Evolutionary conservation across 2,888 invertebrate species (phyloP), one percentile per base, ranked within the genome.

Genomic region (Actias luna): DNA sequence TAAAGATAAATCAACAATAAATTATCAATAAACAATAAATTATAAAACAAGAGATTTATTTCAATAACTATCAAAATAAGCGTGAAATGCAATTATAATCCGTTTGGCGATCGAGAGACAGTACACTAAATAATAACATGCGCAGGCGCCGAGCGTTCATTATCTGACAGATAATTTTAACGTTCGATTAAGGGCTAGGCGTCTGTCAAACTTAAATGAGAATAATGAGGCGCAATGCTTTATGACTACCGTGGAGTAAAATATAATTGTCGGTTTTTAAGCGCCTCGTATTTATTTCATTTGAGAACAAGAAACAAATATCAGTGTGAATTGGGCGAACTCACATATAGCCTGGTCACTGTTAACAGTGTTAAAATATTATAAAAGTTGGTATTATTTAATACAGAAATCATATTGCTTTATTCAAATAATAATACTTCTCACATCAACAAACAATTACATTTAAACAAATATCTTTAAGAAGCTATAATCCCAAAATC

Each of bases 61-160:
- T 84, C 87, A 89, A 91, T 89, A 85, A 84, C 77, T 75, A 72
- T 75, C 71, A 85, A 25, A 87, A 89, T 88, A 84, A 88, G 87
- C 90, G 89, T 91, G 90, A 89, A 90, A 90, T 88, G 88, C 88
- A 90, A 91, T 91, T 91, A 91, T 81, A 84, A 87, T 82, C 79
- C 82, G 79, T 86, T 85, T 83, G 83, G 82, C 80, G 77, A 81
- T 82, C 70, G 73, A 78, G 72, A 77, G 73, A 73, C 72, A 73
- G 77, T 78, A 77, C 76, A 76, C 78, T 89, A 87, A 88, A 89
- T 84, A 88, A 89, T 84, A 85, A 87, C 80, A 71, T 75, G 69
- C 74, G 66, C 70, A 70, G 76, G 75, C 71, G 74, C 78, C 77
- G 71, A 67, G 63, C 59, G 75, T 79, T 83, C 83, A 84, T 85